Conservation (phyloP, 2,797 vertebrate genomes). For the Meda fulgida region DNA sequence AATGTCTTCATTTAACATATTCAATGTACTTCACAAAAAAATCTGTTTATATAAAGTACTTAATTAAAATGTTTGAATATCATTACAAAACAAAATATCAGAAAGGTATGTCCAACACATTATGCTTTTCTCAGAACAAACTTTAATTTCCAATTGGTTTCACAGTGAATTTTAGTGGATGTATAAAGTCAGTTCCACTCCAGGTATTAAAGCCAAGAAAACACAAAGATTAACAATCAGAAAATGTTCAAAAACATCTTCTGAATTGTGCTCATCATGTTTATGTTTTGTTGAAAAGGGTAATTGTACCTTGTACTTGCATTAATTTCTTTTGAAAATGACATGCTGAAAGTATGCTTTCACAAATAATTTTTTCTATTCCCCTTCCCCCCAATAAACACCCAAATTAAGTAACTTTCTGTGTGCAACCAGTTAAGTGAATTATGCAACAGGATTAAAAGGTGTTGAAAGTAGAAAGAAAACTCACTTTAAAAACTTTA, state of each 20-base stretch:
- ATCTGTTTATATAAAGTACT: neutral
- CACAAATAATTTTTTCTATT: neutral
- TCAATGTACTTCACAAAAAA: neutral
- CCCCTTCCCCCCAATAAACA: too few relatives aligned
- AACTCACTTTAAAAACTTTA: neutral
- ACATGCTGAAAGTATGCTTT: neutral
- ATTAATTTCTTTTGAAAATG: neutral
- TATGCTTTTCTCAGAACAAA: neutral
- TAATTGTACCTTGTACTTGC: neutral
- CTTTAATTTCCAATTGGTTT: neutral
- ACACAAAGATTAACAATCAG: neutral
- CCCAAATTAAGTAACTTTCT: neutral
- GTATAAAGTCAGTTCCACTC: neutral
- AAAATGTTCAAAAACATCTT: neutral
- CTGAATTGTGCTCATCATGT: neutral
- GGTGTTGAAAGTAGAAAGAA: too few relatives aligned
- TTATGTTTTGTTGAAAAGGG: neutral
- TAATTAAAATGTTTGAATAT: neutral
- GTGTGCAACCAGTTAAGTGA: neutral
- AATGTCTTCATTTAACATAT: neutral
- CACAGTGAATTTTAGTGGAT: neutral
- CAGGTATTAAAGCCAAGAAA: neutral
- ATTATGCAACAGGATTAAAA: too few relatives aligned
- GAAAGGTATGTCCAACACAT: neutral
- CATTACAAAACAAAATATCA: neutral